These are phyloP conservation scores for Agrenia bidenticulata DNA, from an alignment of 2,888 invertebrate genomes.

Conservation along the genomic window DNA sequence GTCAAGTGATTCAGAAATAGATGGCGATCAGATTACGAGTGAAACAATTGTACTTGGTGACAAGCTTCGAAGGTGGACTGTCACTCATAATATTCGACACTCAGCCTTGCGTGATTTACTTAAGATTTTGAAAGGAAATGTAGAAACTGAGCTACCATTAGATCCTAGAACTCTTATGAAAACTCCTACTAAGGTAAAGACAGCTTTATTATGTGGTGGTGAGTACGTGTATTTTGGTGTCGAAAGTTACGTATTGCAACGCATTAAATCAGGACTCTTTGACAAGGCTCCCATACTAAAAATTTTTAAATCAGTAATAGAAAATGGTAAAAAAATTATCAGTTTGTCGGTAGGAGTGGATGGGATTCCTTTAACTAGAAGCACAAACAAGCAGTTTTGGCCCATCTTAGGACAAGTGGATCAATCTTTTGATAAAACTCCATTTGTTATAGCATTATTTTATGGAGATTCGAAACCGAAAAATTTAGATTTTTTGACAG, in stretches of 20 bases:
- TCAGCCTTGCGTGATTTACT: not conserved
- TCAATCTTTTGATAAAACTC: not conserved
- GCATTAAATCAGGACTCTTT: not conserved
- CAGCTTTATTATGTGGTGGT: not conserved
- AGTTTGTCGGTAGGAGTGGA: slow-evolving; percentile 6
- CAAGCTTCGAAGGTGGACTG: too few relatives aligned
- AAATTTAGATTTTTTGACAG: slow-evolving; percentile 4
- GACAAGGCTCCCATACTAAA: too few relatives aligned
- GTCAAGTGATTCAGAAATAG: not conserved
- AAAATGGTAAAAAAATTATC: not conserved
- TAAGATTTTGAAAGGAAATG: slow-evolving; percentile 1
- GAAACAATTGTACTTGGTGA: too few relatives aligned
- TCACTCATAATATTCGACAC: slow-evolving; percentile 8
- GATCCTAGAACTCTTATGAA: slow-evolving; percentile 12
- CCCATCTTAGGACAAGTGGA: slow-evolving; percentile 6
- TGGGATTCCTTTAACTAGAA: slow-evolving; percentile 7
- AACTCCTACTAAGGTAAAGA: not conserved
- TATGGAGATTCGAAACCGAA: not conserved
- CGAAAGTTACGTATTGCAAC: not conserved
- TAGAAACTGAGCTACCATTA: too few relatives aligned
- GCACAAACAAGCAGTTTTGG: slow-evolving; percentile 7
- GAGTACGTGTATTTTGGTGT: slow-evolving; percentile 5
- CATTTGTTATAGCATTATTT: slow-evolving; percentile 10
- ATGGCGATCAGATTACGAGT: not conserved
- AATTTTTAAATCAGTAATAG: not conserved